Evolutionary conservation across 2,888 invertebrate species (phyloP).

Genomic region (Drosophila dives): DNA sequence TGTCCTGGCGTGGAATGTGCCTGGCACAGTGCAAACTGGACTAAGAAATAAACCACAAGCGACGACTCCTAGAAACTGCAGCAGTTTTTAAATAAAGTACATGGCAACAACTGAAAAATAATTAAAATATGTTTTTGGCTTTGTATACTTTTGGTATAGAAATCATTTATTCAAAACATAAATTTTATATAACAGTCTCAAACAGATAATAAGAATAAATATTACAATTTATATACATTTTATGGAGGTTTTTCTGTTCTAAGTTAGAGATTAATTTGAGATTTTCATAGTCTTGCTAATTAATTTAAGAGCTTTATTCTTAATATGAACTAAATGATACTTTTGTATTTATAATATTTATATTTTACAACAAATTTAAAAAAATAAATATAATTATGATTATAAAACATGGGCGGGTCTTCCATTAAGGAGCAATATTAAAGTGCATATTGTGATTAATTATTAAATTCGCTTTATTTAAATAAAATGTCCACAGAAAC

Average conservation of each 20-base stretch:
- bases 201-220: not conserved
- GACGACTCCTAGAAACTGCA: conserved; percentile 10
- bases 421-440: not conserved
- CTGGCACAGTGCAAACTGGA: conserved; percentile 18
- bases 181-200: not conserved
- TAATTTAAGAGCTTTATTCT: not conserved
- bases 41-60: conserved; percentile 3
- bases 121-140: not conserved
- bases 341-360: not conserved
- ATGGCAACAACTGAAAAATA: not conserved
- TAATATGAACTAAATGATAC: not conserved
- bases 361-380: too few species aligned
- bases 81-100: not conserved
- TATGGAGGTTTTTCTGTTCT: not conserved
- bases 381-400: not conserved
- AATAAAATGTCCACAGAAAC: conserved; percentile 86
- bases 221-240: not conserved
- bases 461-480: not conserved
- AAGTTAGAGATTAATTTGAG: not conserved
- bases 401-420: not conserved
- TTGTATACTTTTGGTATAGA: not conserved
- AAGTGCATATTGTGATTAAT: not conserved
- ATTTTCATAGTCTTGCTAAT: not conserved
- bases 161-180: not conserved
- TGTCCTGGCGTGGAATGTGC: conserved; percentile 23